Percentiles rank a stretch among this genome's conserved stretches.
These are phyloP conservation scores for Mormyrus proboscirostris DNA, from an alignment of 2,797 vertebrate species.

Conservation along the genomic window DNA sequence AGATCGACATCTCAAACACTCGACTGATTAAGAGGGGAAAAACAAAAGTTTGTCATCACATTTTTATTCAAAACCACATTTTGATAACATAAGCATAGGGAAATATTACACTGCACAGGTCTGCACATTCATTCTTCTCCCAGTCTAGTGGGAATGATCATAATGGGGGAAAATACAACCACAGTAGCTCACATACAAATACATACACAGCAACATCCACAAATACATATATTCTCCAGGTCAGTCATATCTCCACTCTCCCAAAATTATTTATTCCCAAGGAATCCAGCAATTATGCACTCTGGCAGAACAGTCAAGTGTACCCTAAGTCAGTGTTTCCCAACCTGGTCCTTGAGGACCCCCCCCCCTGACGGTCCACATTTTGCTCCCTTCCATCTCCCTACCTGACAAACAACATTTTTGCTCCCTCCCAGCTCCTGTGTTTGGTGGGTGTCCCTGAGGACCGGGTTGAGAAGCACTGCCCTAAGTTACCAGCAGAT, in stretches of 20 bases:
- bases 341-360: background rate
- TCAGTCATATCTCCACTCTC: background rate
- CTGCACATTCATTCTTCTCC: constrained; percentile 17
- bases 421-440: background rate
- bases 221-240: background rate
- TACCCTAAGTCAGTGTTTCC: background rate
- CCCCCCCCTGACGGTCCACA: background rate
- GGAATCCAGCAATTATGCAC: background rate
- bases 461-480: background rate
- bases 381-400: background rate
- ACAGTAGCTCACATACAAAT: constrained; percentile 11
- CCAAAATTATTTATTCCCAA: background rate
- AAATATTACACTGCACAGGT: constrained; percentile 17
- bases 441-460: background rate
- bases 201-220: constrained; percentile 6
- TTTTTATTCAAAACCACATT: constrained; percentile 20
- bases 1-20: background rate
- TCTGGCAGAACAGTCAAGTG: constrained; percentile 4
- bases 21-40: background rate
- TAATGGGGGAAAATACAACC: background rate
- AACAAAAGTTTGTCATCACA: background rate
- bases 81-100: constrained; percentile 6
- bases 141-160: constrained; percentile 6
- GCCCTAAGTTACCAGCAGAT: background rate
- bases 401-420: background rate